Conservation (phyloP, 2,888 invertebrate species). For the Coenonympha glycerion region DNA sequence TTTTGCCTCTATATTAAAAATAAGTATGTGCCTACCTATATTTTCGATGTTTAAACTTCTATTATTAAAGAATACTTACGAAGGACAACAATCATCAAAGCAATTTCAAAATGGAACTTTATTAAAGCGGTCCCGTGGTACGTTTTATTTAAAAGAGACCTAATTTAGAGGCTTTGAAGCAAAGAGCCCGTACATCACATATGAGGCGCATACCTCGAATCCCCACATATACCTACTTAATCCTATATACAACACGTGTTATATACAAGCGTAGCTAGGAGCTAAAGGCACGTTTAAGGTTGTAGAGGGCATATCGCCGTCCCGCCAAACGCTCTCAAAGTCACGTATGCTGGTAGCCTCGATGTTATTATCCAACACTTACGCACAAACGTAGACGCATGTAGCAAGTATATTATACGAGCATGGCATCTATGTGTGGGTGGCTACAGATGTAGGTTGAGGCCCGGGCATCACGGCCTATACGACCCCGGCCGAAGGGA, state of each 20-base stretch:
- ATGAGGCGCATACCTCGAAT: conserved; percentile 54
- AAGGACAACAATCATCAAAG: conserved; percentile 6
- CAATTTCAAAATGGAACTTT: conserved; percentile 18
- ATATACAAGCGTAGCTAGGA: too few relatives aligned
- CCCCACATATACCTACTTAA: conserved; percentile 36
- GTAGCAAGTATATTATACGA: conserved; percentile 24
- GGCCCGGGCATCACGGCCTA: conserved; percentile 72
- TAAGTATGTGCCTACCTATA: too few relatives aligned
- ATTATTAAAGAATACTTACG: too few relatives aligned
- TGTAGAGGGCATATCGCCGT: conserved; percentile 52
- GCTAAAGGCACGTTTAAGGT: too few relatives aligned
- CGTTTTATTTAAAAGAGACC: conserved; percentile 62
- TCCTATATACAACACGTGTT: neutral
- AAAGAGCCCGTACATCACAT: conserved; percentile 50
- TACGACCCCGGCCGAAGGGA: conserved; percentile 74
- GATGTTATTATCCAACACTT: conserved; percentile 74
- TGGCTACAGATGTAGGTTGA: conserved; percentile 33
- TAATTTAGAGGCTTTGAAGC: conserved; percentile 70
- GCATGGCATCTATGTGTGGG: conserved; percentile 18
- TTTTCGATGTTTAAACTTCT: too few relatives aligned
- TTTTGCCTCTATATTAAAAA: too few relatives aligned
- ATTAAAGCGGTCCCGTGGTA: conserved; percentile 16
- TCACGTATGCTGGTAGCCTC: conserved; percentile 69
- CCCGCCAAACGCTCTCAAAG: conserved; percentile 69
- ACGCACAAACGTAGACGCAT: conserved; percentile 55